Base-by-base conservation (phyloP, 2,888 invertebrate genomes). In the Eupithecia abbreviata region DNA sequence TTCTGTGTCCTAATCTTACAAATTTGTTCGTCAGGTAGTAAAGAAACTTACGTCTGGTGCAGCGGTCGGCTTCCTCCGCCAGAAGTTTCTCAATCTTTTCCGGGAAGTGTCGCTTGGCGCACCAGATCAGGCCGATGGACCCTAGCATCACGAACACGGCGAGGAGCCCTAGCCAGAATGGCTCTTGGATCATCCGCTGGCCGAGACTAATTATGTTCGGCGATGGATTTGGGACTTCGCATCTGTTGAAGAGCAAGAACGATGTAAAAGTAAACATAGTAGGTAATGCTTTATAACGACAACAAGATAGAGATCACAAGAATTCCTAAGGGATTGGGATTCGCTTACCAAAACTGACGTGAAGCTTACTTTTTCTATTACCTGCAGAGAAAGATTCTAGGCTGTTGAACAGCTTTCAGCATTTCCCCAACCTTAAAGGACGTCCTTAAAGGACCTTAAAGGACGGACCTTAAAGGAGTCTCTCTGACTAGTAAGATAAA, bases 111-210 rank as follows among this genome's bases (percentile, higher is more conserved):
- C 98, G 94, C 88, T 98, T 97, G 82, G 98, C 97, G 89, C 98
- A 97, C 97, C 98, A 98, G 30, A 98, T 96, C 72, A 98, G 93
- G 18, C 97, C 98, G 82, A 98, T 97, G 80, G 97, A 95, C 72
- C 96, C 96, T 85, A 98, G 95, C 0, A 98, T 97, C 12, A 97
- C 96, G 85, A 97, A 97, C 0, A 98, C 98, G 0, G 98, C 97
- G 89, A 98, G 97, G 62, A 98, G 95, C 0, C 98, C 98, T 67
- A 98, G 94, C 98, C 98, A 98, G 90, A 98, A 98, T 0, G 98
- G 98, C 88, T 98, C 98, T 84, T 98, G 97, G 49, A 98, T 93
- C 97, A 98, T 97, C 45, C 97, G 94, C 83, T 98, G 96, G 12
- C 98, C 97, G 30, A 98, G 93, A 5, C 94, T 89, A 42, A 93